Percentiles rank a stretch among this genome's conserved stretches.
Evolutionary conservation across 2,113 vertebrate genomes (phyloP).

Genomic region (Hymenochirus boettgeri): DNA sequence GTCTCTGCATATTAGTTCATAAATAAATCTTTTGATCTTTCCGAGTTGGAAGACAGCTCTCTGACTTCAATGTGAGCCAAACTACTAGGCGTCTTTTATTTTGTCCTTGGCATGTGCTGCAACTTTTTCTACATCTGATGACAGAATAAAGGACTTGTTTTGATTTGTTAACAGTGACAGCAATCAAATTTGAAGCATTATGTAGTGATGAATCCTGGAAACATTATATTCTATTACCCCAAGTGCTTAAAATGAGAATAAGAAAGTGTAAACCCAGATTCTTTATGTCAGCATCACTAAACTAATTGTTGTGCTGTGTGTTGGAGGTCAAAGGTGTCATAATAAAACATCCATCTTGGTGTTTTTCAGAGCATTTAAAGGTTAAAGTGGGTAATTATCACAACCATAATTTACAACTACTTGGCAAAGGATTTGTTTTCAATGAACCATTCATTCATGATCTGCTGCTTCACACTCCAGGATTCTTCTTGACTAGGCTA

Average conservation of each 20-base stretch:
- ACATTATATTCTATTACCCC: background rate
- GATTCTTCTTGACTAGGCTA: conserved; percentile 67
- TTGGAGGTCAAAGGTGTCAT: conserved; percentile 61
- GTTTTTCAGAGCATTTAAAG: conserved; percentile 67
- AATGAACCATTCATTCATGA: conserved; percentile 66
- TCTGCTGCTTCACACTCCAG: conserved; percentile 59
- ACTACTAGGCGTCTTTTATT: conserved; percentile 1
- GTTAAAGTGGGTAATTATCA: conserved; percentile 73
- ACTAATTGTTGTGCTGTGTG: conserved; percentile 58
- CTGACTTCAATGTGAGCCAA: background rate
- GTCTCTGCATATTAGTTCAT: too few species aligned
- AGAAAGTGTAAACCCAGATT: conserved; percentile 10
- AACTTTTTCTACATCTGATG: conserved; percentile 1
- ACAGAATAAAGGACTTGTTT: conserved; percentile 4
- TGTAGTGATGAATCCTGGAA: background rate
- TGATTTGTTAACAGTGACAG: conserved; percentile 11
- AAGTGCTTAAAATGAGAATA: background rate
- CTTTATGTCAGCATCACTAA: conserved; percentile 56
- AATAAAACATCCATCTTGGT: conserved; percentile 62
- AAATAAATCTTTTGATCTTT: background rate
- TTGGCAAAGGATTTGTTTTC: conserved; percentile 69
- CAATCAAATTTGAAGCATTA: background rate
- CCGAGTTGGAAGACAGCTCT: background rate
- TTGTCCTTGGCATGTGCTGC: background rate
- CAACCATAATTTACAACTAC: conserved; percentile 62